Evolutionary conservation across 2,888 invertebrate species (phyloP), one percentile per base, ranked within the genome.

Genomic region (Strigamia transsilvanica): DNA sequence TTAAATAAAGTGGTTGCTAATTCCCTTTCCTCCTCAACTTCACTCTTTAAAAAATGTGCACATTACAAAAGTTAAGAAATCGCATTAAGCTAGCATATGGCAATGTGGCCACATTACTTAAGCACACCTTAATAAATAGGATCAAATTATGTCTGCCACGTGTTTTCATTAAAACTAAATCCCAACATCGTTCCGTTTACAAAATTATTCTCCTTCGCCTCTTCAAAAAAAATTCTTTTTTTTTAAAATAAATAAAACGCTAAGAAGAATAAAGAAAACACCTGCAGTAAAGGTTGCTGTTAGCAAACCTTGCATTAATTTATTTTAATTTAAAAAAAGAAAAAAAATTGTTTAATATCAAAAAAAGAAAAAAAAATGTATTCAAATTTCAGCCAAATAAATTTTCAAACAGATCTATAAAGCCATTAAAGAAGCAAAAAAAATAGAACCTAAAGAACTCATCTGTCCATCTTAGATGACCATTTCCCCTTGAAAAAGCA

Each of bases 41-140:
- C 18, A 1, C 18, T n/a, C 51, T 7, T 51, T n/a, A 51, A 51
- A 51, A 51, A 51, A 66, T 66, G 66, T 66, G 32, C 27, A 23
- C 23, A 66, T 23, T 27, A 66, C 66, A 23, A 66, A 66, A 66
- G 27, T 66, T 66, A 66, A 66, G 66, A 66, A 66, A 66, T 27
- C 66, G 66, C 66, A 66, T 66, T 66, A 66, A 66, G 66, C 23
- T 66, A 66, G 66, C 66, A 66, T 66, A 66, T 66, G 66, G 66
- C 66, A 66, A 66, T 66, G 66, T 66, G 66, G 66, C 66, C 66
- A 66, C 66, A 66, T 66, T 66, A 66, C 66, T 66, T 66, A 66
- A 66, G 66, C 66, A 27, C 66, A 66, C 66, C 66, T 66, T 66
- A 66, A 66, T 66, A 66, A 66, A 66, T 66, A 66, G 66, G 66